A percentile compares a stretch with the other conserved stretches of the same genome.
Evolutionary conservation across 2,113 vertebrate genomes (phyloP).

Genomic region (Pipa parva): DNA sequence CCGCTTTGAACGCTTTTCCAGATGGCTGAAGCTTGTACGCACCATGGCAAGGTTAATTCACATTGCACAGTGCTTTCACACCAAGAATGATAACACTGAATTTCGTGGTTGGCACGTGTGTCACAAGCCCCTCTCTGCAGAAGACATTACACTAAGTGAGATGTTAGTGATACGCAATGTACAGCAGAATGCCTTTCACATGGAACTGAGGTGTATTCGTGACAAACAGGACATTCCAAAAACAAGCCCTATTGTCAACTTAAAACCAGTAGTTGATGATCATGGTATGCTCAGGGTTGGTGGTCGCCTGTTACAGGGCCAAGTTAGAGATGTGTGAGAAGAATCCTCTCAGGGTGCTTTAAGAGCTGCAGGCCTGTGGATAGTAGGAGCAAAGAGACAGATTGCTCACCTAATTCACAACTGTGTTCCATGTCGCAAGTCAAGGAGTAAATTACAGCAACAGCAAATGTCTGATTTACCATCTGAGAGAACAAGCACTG

Average conservation of each 20-base stretch:
- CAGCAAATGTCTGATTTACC: background rate
- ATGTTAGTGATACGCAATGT: too few species aligned
- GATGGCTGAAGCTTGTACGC: too few species aligned
- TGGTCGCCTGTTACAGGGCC: slow-evolving; percentile 14
- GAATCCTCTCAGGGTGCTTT: slow-evolving; percentile 11
- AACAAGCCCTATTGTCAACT: too few species aligned
- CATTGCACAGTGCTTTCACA: too few species aligned
- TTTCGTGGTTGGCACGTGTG: too few species aligned
- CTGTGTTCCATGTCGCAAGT: background rate
- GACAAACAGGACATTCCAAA: too few species aligned
- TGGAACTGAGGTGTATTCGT: background rate
- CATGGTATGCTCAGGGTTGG: background rate
- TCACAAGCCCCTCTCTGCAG: too few species aligned
- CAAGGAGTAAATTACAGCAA: background rate
- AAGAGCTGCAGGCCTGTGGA: slow-evolving; percentile 22
- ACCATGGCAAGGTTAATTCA: too few species aligned
- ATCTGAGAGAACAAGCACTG: background rate
- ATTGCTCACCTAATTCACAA: background rate
- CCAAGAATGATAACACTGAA: too few species aligned
- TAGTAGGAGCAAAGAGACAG: background rate
- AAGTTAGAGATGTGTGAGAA: background rate
- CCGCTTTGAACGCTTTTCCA: too few species aligned
- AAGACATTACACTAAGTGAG: too few species aligned
- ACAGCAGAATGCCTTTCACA: background rate
- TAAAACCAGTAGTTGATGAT: background rate